Evolutionary conservation across 2,888 invertebrate genomes (phyloP), one percentile per base, ranked within the genome.

Genomic region (Pseudeuparius sepicola): DNA sequence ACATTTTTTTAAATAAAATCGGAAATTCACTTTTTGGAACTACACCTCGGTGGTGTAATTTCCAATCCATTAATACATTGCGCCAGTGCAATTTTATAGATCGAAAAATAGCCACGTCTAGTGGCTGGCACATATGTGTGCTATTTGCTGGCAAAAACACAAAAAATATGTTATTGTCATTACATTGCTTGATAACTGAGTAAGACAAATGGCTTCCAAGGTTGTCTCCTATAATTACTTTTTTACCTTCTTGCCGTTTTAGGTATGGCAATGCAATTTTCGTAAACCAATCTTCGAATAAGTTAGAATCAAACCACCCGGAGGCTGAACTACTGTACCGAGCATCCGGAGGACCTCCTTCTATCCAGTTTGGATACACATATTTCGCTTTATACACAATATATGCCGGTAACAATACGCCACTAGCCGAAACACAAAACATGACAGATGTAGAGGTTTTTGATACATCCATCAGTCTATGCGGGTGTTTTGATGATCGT

Each of bases 401-500:
- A n/a, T n/a, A n/a, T n/a, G 27, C 13, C 4, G 31, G 36, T 13
- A 37, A 20, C 11, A 37, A 12, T 7, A 9, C 4, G 12, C 39
- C 39, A 13, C 29, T 33, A 14, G 35, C 40, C 24, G 29, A 11
- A 37, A 24, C 26, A 7, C 24, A 10, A 35, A 38, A 41, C 36
- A 43, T 41, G 16, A 40, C 39, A 24, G 34, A 36, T 18, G 36
- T 38, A 12, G 38, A 32, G 14, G 34, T 30, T 31, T 43, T 43
- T 17, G 36, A 41, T 23, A 36, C 30, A 31, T 42, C 42, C 28
- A 42, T 36, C n/a, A 41, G 26, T 24, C 53, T 53, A 10, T 41
- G 37, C 13, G 54, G 54, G 33, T 51, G 44, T 37, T 50, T 50
- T 28, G 33, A 34, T 12, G 17, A 20, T 30, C 35, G 26, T 27